phyloP scores from a whole-genome alignment of 2,113 vertebrate species.

The Gasterosteus aculeatus region DNA sequence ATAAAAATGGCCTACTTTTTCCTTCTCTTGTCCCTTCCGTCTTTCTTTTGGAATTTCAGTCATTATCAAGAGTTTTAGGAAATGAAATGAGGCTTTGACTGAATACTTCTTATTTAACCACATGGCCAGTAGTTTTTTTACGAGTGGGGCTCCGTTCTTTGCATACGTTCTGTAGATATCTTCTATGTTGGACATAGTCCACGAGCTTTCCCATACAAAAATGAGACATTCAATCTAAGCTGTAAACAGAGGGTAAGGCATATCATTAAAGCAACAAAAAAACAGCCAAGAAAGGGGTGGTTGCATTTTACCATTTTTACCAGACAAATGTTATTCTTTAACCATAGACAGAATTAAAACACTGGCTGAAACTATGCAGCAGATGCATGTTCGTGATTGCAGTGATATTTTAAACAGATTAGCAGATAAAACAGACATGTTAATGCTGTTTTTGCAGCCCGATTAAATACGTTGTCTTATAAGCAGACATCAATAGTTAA shows the following conservation, averaged over 20 bases:
- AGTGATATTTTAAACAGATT: slow-evolving; percentile 39
- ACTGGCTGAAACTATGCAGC: slow-evolving; percentile 8
- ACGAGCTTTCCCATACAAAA: slow-evolving; percentile 61
- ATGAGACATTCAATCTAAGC: slow-evolving; percentile 54
- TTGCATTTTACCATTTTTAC: slow-evolving; percentile 40
- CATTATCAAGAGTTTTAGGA: slow-evolving; percentile 70
- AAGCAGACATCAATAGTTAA: slow-evolving; percentile 31
- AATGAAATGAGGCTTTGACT: slow-evolving; percentile 61
- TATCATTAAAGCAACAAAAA: slow-evolving; percentile 47
- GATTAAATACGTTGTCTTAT: slow-evolving; percentile 43
- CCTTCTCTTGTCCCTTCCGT: slow-evolving; percentile 40
- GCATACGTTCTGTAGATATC: slow-evolving; percentile 56
- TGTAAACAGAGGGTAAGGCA: slow-evolving; percentile 38
- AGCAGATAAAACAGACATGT: slow-evolving; percentile 38
- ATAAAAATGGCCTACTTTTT: slow-evolving; percentile 70
- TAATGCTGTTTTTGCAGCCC: slow-evolving; percentile 38
- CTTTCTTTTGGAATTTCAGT: slow-evolving; percentile 58
- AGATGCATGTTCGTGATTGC: slow-evolving; percentile 33
- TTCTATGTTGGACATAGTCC: slow-evolving; percentile 44
- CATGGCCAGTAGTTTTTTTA: slow-evolving; percentile 43
- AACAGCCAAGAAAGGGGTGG: slow-evolving; percentile 39
- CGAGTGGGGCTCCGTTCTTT: slow-evolving; percentile 43
- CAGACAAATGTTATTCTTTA: slow-evolving; percentile 39
- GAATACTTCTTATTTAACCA: slow-evolving; percentile 68
- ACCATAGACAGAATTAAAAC: slow-evolving; percentile 37